These are phyloP conservation scores for Scaptomyza pallida DNA, from an alignment of 1,140 invertebrate genomes.

Conservation along the genomic window DNA sequence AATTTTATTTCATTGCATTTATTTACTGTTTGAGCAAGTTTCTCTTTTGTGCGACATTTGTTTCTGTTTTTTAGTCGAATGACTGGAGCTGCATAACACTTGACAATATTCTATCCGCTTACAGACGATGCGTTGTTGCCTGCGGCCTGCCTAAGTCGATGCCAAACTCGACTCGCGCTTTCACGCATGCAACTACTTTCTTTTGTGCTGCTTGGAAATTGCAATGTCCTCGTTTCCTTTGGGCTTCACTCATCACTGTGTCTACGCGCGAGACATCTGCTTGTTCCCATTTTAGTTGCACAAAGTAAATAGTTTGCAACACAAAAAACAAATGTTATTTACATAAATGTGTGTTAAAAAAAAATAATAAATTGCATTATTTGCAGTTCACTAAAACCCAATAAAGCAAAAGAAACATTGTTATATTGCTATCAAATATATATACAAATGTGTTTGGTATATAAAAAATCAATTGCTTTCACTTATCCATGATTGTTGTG, in stretches of 20 bases:
- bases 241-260: not conserved
- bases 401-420: too few relatives aligned
- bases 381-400: too few relatives aligned
- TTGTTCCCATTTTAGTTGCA: conserved; percentile 12
- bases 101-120: conserved; percentile 39
- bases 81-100: conserved; percentile 10
- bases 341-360: not conserved
- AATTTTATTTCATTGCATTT: conserved; percentile 72
- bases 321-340: too few relatives aligned
- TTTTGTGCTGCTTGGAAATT: conserved; percentile 33
- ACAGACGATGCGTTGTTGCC: conserved; percentile 20
- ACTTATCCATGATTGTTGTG: too few relatives aligned
- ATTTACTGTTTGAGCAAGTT: conserved; percentile 53
- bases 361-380: not conserved
- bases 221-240: conserved; percentile 11
- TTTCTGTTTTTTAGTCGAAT: conserved; percentile 49
- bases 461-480: too few relatives aligned
- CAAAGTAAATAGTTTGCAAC: not conserved
- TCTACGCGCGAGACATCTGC: conserved; percentile 1
- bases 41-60: conserved; percentile 55
- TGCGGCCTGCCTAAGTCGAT: not conserved
- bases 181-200: not conserved
- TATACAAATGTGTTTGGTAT: too few relatives aligned
- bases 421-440: too few relatives aligned
- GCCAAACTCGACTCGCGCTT: conserved; percentile 30